Percentiles rank a stretch among this genome's conserved stretches.
These are phyloP conservation scores for Cathartes aura DNA, from an alignment of 2,113 vertebrate genomes.

Conservation along the genomic window DNA sequence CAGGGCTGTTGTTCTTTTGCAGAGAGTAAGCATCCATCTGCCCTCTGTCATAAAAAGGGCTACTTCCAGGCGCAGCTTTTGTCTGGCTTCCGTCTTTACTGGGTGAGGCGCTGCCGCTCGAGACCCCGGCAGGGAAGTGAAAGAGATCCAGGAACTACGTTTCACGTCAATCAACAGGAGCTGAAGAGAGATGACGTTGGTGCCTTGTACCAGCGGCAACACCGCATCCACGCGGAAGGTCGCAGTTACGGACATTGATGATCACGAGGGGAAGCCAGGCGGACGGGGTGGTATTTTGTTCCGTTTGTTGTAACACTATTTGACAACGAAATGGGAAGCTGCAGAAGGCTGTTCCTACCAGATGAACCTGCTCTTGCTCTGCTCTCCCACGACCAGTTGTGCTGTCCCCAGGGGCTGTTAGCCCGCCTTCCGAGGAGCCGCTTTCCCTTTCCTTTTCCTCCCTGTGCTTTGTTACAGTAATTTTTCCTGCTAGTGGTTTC, in stretches of 20 bases:
- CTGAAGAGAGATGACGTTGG: background rate
- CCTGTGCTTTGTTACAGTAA: background rate
- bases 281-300: fast-evolving
- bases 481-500: background rate
- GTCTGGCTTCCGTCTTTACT: background rate
- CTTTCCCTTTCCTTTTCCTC: background rate
- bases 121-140: background rate
- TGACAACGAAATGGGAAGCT: background rate
- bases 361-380: background rate
- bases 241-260: fast-evolving
- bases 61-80: background rate
- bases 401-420: background rate
- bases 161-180: fast-evolving
- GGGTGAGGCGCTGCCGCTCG: fast-evolving
- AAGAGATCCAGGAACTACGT: background rate
- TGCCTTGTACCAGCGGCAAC: background rate
- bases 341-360: background rate
- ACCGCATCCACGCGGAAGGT: fast-evolving
- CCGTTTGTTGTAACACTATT: background rate
- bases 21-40: background rate
- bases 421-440: background rate
- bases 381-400: fast-evolving
- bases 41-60: background rate
- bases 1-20: background rate
- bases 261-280: fast-evolving